Evolutionary conservation across 1,140 invertebrate species (phyloP).

Genomic region (Saccostrea cuccullata): DNA sequence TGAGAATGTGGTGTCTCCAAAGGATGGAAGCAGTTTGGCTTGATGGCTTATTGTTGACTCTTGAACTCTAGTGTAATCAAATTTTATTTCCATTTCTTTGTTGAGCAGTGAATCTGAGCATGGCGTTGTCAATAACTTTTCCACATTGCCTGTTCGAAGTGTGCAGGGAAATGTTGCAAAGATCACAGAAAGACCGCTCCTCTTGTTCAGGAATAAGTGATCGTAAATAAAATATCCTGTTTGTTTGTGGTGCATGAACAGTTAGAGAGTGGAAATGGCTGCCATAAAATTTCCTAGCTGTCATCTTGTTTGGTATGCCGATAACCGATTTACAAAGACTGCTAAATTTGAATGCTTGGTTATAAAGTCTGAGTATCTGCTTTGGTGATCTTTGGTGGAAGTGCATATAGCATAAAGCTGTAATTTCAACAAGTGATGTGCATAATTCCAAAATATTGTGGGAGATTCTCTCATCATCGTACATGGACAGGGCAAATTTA

Average conservation of each 20-base stretch:
- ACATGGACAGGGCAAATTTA: neutral
- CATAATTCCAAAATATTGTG: slow-evolving; percentile 22
- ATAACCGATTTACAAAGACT: slow-evolving; percentile 3
- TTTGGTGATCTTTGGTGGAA: slow-evolving; percentile 4
- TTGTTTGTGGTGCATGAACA: slow-evolving; percentile 30
- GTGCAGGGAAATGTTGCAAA: slow-evolving; percentile 26
- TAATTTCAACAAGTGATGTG: slow-evolving; percentile 2
- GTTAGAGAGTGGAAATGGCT: slow-evolving; percentile 41
- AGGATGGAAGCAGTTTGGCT: slow-evolving; percentile 25
- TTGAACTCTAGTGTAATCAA: neutral
- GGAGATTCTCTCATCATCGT: neutral
- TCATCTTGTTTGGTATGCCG: slow-evolving; percentile 41
- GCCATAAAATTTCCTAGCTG: slow-evolving; percentile 47
- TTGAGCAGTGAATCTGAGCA: slow-evolving; percentile 12
- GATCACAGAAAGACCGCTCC: slow-evolving; percentile 40
- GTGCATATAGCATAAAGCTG: slow-evolving; percentile 35
- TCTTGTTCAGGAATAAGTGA: slow-evolving; percentile 43
- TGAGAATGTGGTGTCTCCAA: neutral
- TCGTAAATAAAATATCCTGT: slow-evolving; percentile 30
- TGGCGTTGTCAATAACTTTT: slow-evolving; percentile 42
- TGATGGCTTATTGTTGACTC: slow-evolving; percentile 42
- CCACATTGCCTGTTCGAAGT: slow-evolving; percentile 39
- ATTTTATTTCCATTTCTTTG: neutral
- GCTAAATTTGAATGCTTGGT: slow-evolving; percentile 35
- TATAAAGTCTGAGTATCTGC: slow-evolving; percentile 30